phyloP scores from a whole-genome alignment of 2,113 vertebrate species.

The Prunella fulvescens region DNA sequence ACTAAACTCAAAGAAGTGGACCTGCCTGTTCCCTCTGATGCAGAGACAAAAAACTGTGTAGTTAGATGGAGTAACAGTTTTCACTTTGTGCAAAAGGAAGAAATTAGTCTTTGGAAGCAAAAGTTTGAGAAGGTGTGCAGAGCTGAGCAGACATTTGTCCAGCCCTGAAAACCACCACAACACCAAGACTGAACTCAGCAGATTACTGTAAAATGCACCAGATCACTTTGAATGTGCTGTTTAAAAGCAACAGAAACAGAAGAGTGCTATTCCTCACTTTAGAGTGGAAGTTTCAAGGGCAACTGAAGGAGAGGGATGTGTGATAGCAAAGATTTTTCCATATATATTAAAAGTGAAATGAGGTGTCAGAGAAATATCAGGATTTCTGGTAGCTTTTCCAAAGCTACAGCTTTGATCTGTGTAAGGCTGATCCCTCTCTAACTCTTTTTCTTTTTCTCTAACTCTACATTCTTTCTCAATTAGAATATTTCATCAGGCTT shows the following conservation, averaged over 20 bases:
- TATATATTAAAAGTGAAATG: slow-evolving; percentile 7
- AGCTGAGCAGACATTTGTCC: neutral
- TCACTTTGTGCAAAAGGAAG: neutral
- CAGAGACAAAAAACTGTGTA: neutral
- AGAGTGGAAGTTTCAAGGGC: neutral
- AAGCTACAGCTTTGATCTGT: neutral
- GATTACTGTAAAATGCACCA: neutral
- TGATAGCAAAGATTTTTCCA: neutral
- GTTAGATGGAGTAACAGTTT: neutral
- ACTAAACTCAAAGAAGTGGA: neutral
- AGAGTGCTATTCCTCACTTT: neutral
- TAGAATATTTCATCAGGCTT: neutral
- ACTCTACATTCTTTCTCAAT: neutral
- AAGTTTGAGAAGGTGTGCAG: neutral
- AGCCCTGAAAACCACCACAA: neutral
- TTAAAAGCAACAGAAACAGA: neutral
- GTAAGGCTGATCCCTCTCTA: neutral
- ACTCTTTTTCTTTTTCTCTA: neutral
- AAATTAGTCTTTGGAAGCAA: neutral
- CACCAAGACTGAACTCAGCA: neutral
- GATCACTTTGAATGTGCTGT: neutral
- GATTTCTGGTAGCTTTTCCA: slow-evolving; percentile 1
- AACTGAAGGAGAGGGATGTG: neutral
- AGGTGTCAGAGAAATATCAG: neutral
- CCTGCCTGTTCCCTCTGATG: neutral